Percentiles rank a stretch among this genome's conserved stretches.
Conservation (phyloP, 2,888 invertebrate species). For the Onthophagus sagittarius region DNA sequence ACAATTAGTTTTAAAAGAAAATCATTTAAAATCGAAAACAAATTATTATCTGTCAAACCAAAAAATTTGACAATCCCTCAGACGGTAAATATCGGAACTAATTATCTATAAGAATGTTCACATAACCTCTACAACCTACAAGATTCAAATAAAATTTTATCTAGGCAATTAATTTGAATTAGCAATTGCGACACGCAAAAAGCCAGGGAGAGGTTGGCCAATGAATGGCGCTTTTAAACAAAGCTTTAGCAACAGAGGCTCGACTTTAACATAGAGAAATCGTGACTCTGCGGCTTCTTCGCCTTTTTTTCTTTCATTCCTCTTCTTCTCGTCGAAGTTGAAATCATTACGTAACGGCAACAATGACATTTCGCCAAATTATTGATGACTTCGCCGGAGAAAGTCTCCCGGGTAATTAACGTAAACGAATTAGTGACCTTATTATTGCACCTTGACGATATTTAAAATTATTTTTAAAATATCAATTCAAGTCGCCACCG, state of each 20-base stretch:
- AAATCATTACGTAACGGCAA: conserved; percentile 1
- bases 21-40: too few species aligned
- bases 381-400: conserved; percentile 7
- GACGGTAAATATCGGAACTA: too few species aligned
- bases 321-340: neutral
- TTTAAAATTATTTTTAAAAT: neutral
- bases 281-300: neutral
- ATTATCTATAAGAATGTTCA: neutral
- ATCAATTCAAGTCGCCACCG: neutral
- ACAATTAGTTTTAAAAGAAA: too few species aligned
- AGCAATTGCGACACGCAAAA: neutral
- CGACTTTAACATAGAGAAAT: neutral
- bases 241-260: neutral
- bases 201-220: neutral
- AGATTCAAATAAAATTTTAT: neutral
- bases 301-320: neutral
- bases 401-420: neutral
- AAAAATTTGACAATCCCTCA: too few species aligned
- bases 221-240: neutral
- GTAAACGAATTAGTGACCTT: neutral
- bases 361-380: conserved; percentile 10
- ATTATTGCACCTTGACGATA: neutral
- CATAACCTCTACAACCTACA: neutral
- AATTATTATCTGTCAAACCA: too few species aligned
- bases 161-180: neutral